phyloP scores from a whole-genome alignment of 2,888 invertebrate species.

The Trisateles emortualis region DNA sequence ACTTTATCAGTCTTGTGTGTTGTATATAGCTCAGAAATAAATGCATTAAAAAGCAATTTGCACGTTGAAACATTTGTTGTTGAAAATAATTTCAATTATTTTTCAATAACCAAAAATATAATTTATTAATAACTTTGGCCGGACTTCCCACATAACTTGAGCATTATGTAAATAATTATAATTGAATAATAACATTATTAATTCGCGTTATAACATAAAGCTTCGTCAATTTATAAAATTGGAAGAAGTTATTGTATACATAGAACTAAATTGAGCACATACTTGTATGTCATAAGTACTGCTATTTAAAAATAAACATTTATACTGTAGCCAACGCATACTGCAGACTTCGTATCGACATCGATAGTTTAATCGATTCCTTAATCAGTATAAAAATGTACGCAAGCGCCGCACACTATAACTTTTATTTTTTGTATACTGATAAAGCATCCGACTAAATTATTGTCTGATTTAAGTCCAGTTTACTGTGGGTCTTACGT shows the following conservation, averaged over 20 bases:
- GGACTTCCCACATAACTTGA: constrained; percentile 69
- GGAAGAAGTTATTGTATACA: constrained; percentile 17
- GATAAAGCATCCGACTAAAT: too few relatives aligned
- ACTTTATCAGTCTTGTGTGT: constrained; percentile 85
- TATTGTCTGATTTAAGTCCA: too few relatives aligned
- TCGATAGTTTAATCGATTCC: too few relatives aligned
- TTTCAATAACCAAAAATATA: constrained; percentile 47
- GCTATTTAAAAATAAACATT: constrained; percentile 10
- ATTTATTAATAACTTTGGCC: constrained; percentile 58
- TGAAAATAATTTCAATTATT: constrained; percentile 39
- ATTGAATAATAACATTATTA: constrained; percentile 8
- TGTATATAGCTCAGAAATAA: constrained; percentile 84
- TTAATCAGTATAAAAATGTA: constrained; percentile 19
- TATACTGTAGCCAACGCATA: not conserved
- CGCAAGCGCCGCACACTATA: too few relatives aligned
- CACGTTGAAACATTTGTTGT: constrained; percentile 50
- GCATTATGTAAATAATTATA: constrained; percentile 40
- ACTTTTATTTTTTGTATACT: too few relatives aligned
- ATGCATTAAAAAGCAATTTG: constrained; percentile 79
- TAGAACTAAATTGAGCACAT: constrained; percentile 31
- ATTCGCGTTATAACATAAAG: constrained; percentile 11
- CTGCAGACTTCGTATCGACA: too few relatives aligned
- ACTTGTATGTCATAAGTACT: constrained; percentile 31
- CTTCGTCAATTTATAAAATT: constrained; percentile 15
- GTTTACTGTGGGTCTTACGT: too few relatives aligned